Evolutionary conservation across 2,113 vertebrate genomes (phyloP), one percentile per base, ranked within the genome.

Genomic region (Pygoscelis antarcticus): DNA sequence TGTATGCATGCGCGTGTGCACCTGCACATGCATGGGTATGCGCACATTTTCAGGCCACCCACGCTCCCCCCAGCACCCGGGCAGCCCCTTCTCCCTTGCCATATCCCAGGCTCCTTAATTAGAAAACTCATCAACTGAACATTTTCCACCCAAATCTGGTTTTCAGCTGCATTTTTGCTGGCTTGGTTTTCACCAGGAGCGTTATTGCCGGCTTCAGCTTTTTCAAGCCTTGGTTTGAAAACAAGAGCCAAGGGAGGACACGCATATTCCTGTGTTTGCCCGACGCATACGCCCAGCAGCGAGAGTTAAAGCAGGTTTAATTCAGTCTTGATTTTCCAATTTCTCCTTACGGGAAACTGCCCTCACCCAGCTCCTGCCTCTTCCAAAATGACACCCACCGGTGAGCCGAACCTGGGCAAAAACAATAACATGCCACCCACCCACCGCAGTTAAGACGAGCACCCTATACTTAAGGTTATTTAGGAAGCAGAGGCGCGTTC

Each of bases 401-500:
- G 60, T 8, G 60, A 85, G 78, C n/a, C 10, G 7, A 30, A 52
- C 52, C 51, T 27, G 72, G 90, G 68, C 49, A 49, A 34, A 55
- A 40, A 2, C 23, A 69, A 5, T 13, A 46, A 6, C 57, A 27
- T 0, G n/a, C 86, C 85, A 6, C 89, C 92, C 81, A 72, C 91
- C 16, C 77, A 3, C 65, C 12, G 20, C 81, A 22, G 52, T 13
- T 25, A 2, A 40, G 70, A 42, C 22, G 22, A 10, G 55, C 68
- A 80, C 88, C 85, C 94, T 90, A 16, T 65, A 74, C 47, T 96
- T 95, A 96, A 62, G 92, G 76, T 46, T 95, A 89, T 77, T 96
- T 77, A 4, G 3, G 90, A 46, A 49, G 7, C 85, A 34, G 83
- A 76, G 88, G 19, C 26, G 4, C 22, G 0, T 13, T 72, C 58